Evolutionary conservation across 1,140 invertebrate genomes (phyloP).

Genomic region (Tyrophagus putrescentiae): DNA sequence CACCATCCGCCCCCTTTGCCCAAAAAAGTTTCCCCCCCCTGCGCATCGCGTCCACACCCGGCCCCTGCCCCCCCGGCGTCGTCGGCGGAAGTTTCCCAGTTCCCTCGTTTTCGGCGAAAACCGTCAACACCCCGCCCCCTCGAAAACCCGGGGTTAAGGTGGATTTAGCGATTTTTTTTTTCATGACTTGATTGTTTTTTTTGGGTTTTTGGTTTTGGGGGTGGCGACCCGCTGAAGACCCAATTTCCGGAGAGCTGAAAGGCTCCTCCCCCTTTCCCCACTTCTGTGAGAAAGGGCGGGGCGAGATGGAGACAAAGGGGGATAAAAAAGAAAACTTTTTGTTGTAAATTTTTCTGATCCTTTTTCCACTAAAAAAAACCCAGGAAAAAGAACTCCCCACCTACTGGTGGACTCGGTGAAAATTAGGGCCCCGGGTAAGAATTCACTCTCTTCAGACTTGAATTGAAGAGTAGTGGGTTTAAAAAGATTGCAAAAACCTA

Average conservation of each 20-base stretch:
- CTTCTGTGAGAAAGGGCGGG: no score
- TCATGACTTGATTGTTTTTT: background rate
- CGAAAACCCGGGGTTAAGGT: constrained; percentile 58
- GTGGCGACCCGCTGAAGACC: constrained; percentile 56
- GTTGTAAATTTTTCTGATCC: background rate
- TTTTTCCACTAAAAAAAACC: background rate
- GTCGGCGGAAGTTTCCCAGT: constrained; percentile 84
- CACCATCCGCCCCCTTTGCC: constrained; percentile 69
- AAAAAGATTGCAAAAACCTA: no score
- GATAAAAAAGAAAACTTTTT: constrained; percentile 18
- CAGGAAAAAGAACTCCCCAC: background rate
- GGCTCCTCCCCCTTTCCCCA: no score
- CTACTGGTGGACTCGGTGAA: no score
- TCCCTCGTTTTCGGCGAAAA: constrained; percentile 75
- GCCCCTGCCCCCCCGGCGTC: constrained; percentile 74
- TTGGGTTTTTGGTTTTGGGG: background rate
- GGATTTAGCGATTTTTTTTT: background rate
- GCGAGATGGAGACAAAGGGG: constrained; percentile 83
- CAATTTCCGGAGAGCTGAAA: constrained; percentile 86
- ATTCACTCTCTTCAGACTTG: no score
- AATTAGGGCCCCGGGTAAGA: no score
- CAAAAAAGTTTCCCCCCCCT: constrained; percentile 74
- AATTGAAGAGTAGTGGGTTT: no score
- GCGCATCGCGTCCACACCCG: constrained; percentile 83
- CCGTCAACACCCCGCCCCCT: constrained; percentile 55